Evolutionary conservation across 2,113 vertebrate species (phyloP).

Genomic region (Scalopus aquaticus): DNA sequence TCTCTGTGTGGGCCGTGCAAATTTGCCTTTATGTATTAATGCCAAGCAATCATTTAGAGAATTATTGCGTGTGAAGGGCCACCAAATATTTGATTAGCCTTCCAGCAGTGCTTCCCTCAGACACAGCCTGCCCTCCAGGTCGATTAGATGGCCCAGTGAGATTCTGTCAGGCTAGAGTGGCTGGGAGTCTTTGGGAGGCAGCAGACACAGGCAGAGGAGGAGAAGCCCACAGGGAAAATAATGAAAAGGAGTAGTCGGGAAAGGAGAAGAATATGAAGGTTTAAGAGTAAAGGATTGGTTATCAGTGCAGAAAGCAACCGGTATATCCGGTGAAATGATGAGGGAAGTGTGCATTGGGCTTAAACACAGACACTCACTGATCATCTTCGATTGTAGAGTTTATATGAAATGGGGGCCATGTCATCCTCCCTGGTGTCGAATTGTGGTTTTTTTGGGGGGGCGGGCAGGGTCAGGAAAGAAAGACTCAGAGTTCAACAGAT

Average conservation of each 20-base stretch:
- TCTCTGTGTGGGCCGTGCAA: neutral
- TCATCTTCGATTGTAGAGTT: neutral
- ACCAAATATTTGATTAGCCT: too few species aligned
- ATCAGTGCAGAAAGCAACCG: too few species aligned
- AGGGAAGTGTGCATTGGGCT: neutral
- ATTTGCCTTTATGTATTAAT: neutral
- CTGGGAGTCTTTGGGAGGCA: too few species aligned
- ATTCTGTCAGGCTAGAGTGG: too few species aligned
- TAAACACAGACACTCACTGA: neutral
- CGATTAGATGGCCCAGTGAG: neutral
- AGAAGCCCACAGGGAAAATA: neutral
- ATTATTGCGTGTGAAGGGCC: neutral
- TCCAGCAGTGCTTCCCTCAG: neutral
- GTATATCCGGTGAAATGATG: neutral
- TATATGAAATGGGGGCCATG: fast-evolving
- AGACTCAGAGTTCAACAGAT: neutral
- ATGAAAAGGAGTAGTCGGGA: neutral
- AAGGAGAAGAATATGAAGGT: fast-evolving
- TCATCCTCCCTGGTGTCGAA: neutral
- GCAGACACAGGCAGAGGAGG: too few species aligned
- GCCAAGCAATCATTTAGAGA: neutral
- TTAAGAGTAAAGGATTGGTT: neutral
- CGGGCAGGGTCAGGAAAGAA: neutral
- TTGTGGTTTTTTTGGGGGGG: neutral
- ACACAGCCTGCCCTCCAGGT: neutral